Percentiles rank a stretch among this genome's conserved stretches.
Conservation (phyloP, 2,888 invertebrate species). For the Rhopalosiphum nymphaeae region DNA sequence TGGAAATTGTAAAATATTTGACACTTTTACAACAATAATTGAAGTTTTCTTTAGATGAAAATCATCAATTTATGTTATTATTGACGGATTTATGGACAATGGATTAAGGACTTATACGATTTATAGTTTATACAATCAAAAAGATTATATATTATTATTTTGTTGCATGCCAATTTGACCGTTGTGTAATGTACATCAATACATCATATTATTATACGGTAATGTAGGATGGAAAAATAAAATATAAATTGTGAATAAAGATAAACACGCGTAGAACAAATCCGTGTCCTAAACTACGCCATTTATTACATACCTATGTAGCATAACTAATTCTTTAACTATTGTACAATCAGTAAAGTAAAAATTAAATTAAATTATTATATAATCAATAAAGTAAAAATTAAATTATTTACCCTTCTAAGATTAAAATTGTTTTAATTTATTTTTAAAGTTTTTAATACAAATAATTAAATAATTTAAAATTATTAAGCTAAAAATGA, state of each 20-base stretch:
- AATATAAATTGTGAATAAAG: neutral
- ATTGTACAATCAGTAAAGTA: neutral
- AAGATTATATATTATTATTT: slow-evolving; percentile 3
- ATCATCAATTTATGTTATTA: neutral
- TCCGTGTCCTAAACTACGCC: neutral
- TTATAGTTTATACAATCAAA: slow-evolving; percentile 2
- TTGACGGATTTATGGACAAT: neutral
- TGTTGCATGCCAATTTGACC: neutral
- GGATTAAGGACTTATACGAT: neutral
- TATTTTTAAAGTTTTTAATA: too few species aligned
- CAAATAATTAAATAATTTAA: neutral
- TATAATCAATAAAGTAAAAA: neutral
- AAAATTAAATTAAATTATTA: neutral
- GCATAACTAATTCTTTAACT: neutral
- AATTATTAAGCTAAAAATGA: neutral
- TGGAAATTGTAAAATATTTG: neutral
- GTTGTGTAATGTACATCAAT: neutral
- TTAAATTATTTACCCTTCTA: neutral
- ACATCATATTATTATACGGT: neutral
- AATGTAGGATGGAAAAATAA: neutral
- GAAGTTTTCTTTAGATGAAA: neutral
- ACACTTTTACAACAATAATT: neutral
- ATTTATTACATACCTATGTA: neutral
- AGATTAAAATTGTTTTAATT: neutral
- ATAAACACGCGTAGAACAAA: neutral